These are phyloP conservation scores for Bruchidius siliquastri DNA, from an alignment of 2,888 invertebrate species.

Conservation along the genomic window DNA sequence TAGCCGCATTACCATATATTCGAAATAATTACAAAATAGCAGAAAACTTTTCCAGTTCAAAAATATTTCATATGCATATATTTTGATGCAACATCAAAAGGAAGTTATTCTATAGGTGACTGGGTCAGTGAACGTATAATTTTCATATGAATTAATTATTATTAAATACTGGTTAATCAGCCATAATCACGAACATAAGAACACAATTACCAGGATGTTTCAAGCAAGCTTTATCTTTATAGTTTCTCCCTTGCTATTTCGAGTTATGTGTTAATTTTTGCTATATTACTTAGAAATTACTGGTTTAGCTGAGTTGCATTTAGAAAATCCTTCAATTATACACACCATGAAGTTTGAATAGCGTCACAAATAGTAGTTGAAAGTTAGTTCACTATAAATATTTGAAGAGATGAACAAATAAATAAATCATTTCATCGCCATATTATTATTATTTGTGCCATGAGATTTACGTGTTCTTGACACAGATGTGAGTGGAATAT, in stretches of 20 bases:
- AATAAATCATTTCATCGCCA: neutral
- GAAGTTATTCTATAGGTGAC: neutral
- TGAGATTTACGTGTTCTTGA: neutral
- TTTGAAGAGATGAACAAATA: neutral
- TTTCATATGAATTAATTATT: neutral
- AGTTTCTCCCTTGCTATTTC: too few relatives aligned
- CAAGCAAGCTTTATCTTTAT: too few relatives aligned
- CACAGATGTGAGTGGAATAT: neutral
- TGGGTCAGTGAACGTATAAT: neutral
- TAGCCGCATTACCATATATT: neutral
- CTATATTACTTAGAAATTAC: too few relatives aligned
- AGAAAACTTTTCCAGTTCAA: neutral
- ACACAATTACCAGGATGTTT: too few relatives aligned
- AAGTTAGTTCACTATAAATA: neutral
- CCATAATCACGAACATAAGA: neutral
- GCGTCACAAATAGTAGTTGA: too few relatives aligned
- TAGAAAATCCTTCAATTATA: neutral
- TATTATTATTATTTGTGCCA: neutral
- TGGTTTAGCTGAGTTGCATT: too few relatives aligned
- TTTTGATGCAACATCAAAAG: neutral
- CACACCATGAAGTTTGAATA: too few relatives aligned
- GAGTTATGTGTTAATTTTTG: too few relatives aligned
- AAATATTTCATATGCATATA: neutral
- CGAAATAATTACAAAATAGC: neutral
- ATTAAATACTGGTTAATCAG: neutral